Percentiles rank a stretch among this genome's conserved stretches.
Conservation (phyloP, 2,797 vertebrate genomes). For the Lacerta viridis region DNA sequence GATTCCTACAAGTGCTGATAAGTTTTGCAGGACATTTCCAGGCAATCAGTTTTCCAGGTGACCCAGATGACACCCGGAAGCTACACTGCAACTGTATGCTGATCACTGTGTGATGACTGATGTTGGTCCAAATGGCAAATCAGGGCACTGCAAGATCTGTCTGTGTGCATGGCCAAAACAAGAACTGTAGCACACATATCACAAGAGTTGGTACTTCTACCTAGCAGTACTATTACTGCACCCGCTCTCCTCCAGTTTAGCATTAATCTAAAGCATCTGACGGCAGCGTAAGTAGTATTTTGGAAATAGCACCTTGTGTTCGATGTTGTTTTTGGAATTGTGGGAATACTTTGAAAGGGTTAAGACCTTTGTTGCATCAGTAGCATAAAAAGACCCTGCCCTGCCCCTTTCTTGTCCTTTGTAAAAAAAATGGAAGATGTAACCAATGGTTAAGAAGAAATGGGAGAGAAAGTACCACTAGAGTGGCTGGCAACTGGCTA, state of each 20-base stretch:
- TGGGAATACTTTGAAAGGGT: background rate
- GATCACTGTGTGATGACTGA: background rate
- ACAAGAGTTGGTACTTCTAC: background rate
- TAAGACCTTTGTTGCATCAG: background rate
- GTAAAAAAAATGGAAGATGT: conserved; percentile 3
- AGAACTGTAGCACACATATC: background rate
- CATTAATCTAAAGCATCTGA: background rate
- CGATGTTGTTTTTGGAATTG: conserved; percentile 19
- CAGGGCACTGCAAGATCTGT: background rate
- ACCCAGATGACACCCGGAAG: background rate
- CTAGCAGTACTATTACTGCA: background rate
- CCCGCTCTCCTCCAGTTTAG: background rate
- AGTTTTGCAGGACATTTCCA: background rate
- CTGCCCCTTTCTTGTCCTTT: background rate
- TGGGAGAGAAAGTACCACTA: background rate
- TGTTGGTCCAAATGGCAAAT: background rate
- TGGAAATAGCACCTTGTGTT: conserved; percentile 27
- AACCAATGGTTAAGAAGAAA: background rate
- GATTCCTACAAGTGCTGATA: background rate
- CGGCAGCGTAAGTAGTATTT: background rate
- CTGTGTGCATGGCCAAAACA: background rate
- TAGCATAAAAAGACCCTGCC: background rate
- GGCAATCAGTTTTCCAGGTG: background rate
- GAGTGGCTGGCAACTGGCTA: conserved; percentile 1
- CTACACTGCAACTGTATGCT: background rate